A percentile compares a stretch with the other conserved stretches of the same genome.
Evolutionary conservation across 2,888 invertebrate genomes (phyloP).

Genomic region (Agrochola litura): DNA sequence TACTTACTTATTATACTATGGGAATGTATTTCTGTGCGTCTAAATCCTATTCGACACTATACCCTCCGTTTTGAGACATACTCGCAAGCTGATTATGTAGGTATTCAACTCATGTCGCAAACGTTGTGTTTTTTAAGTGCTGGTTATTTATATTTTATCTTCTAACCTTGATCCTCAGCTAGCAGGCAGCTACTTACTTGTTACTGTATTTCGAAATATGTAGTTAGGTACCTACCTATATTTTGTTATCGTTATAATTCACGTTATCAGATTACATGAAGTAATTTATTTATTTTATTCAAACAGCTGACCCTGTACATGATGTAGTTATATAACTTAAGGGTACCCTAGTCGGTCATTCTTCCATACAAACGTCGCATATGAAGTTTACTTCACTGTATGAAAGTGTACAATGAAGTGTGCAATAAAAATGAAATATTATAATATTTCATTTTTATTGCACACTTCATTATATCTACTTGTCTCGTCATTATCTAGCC

Average conservation of each 20-base stretch:
- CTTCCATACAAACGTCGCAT: no score
- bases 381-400: no score
- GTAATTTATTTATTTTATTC: constrained; percentile 8
- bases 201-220: constrained; percentile 2
- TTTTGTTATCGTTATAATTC: constrained; percentile 22
- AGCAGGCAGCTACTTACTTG: background rate
- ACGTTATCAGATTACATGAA: constrained; percentile 26
- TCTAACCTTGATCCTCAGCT: constrained; percentile 52
- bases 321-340: no score
- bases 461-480: no score
- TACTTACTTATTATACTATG: background rate
- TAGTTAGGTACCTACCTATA: no score
- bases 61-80: constrained; percentile 3
- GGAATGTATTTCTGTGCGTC: background rate
- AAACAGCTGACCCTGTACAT: background rate
- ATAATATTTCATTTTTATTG: no score
- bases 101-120: constrained; percentile 32
- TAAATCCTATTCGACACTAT: background rate
- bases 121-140: constrained; percentile 4
- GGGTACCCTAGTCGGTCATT: no score
- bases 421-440: no score
- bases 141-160: constrained; percentile 30
- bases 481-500: no score
- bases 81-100: background rate
- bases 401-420: no score